Percentiles rank a stretch among this genome's conserved stretches.
These are phyloP conservation scores for Tupaia tana DNA, from an alignment of 2,113 vertebrate genomes.

Conservation along the genomic window DNA sequence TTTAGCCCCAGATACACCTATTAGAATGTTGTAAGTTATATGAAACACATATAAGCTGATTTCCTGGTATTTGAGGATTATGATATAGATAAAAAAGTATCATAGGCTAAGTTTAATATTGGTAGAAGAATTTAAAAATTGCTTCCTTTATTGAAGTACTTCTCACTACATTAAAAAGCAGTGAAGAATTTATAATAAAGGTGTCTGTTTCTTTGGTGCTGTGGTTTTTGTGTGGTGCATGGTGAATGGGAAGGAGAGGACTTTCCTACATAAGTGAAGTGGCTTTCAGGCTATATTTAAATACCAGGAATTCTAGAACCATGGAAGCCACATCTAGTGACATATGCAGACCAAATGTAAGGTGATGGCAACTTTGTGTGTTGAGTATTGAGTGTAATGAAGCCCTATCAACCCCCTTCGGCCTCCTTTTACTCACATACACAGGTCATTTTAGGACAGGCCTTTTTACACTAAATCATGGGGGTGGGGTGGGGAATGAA, in stretches of 20 bases:
- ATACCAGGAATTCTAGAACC: neutral
- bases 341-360: neutral
- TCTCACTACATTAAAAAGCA: neutral
- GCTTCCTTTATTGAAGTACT: neutral
- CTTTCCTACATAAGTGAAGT: neutral
- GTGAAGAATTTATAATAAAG: neutral
- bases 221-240: neutral
- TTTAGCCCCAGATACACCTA: neutral
- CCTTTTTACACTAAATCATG: neutral
- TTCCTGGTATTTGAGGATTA: conserved; percentile 10
- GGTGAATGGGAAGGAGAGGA: neutral
- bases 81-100: neutral
- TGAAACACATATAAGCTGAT: neutral
- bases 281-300: neutral
- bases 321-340: neutral
- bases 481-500: neutral
- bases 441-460: neutral
- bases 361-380: neutral
- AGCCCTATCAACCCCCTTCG: no score
- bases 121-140: neutral
- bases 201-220: neutral
- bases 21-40: neutral
- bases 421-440: neutral
- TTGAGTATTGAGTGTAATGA: neutral
- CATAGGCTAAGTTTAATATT: neutral